These are phyloP conservation scores for Danio rerio DNA, from an alignment of 2,113 vertebrate species.

Conservation along the genomic window DNA sequence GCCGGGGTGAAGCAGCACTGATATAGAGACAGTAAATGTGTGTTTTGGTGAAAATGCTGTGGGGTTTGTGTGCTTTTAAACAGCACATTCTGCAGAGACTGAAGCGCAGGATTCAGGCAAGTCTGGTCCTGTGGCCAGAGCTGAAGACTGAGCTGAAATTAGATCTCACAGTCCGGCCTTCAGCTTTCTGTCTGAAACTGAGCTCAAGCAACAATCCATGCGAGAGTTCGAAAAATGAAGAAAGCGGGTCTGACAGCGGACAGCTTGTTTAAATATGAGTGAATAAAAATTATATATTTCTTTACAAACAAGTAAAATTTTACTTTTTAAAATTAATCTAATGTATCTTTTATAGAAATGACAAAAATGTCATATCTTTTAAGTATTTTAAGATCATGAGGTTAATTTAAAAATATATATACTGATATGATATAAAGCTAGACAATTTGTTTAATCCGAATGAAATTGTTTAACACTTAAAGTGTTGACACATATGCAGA, in stretches of 20 bases:
- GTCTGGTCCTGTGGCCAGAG: constrained; percentile 78
- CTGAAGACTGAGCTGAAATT: constrained; percentile 57
- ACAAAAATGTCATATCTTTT: background rate
- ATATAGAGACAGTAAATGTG: background rate
- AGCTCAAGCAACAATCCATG: background rate
- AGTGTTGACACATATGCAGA: too few species aligned
- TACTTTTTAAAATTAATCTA: too few species aligned
- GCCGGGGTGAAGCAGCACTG: background rate
- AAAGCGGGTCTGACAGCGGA: too few species aligned
- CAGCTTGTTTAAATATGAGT: too few species aligned
- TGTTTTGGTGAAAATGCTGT: constrained; percentile 12
- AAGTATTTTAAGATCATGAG: background rate
- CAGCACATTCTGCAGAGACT: constrained; percentile 44
- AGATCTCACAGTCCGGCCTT: constrained; percentile 65
- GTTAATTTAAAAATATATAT: too few species aligned
- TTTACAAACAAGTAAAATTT: too few species aligned
- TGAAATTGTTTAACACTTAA: too few species aligned
- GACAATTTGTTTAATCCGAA: too few species aligned
- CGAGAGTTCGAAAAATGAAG: background rate
- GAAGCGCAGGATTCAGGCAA: constrained; percentile 62
- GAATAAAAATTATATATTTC: too few species aligned
- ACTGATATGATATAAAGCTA: too few species aligned
- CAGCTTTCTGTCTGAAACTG: constrained; percentile 55
- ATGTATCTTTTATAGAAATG: too few species aligned
- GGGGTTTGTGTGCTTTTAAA: constrained; percentile 11